A percentile compares a stretch with the other conserved stretches of the same genome.
Conservation (phyloP, 2,113 vertebrate genomes). For the Varanus komodoensis region DNA sequence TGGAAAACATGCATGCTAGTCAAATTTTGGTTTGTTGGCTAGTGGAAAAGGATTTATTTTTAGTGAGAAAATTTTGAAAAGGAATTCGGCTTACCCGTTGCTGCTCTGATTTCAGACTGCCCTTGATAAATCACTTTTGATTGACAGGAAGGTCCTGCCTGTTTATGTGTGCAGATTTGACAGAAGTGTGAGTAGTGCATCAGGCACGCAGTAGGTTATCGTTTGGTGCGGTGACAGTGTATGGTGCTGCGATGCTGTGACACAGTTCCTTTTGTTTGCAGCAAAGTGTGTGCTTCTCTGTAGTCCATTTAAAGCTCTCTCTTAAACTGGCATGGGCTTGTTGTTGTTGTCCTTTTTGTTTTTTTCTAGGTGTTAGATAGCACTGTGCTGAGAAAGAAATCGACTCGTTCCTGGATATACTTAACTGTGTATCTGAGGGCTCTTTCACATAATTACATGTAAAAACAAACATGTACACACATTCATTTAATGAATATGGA, state of each 20-base stretch:
- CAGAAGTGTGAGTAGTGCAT: not conserved
- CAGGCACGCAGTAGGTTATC: not conserved
- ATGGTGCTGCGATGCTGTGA: no score
- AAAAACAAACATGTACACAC: not conserved
- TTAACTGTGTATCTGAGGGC: not conserved
- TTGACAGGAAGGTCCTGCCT: not conserved
- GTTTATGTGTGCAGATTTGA: not conserved
- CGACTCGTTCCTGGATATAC: not conserved
- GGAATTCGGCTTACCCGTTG: not conserved
- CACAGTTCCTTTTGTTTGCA: not conserved
- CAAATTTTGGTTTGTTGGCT: not conserved
- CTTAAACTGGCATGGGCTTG: not conserved
- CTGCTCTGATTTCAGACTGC: not conserved
- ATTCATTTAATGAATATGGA: not conserved
- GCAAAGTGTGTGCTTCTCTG: not conserved
- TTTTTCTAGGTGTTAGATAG: not conserved
- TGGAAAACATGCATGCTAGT: not conserved
- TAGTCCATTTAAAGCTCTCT: not conserved
- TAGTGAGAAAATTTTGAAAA: not conserved
- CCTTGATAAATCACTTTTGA: not conserved
- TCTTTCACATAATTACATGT: not conserved
- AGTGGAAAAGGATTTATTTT: not conserved
- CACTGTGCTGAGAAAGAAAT: not conserved
- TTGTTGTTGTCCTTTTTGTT: not conserved
- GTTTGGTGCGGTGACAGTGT: not conserved